Conservation (phyloP, 2,888 invertebrate genomes). For the Timema cristinae region DNA sequence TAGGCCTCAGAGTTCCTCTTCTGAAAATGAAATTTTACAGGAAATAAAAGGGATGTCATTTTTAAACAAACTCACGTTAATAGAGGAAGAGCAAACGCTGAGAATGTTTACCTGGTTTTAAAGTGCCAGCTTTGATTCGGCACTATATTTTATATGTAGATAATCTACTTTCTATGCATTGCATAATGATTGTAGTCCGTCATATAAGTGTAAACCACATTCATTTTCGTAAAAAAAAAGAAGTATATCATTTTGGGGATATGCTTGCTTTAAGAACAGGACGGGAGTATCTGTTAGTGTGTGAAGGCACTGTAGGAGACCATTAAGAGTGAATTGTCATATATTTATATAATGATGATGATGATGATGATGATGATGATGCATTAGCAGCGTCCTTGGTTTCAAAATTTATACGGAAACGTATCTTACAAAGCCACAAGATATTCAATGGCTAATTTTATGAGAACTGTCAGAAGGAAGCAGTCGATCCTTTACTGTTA, state of each 20-base stretch:
- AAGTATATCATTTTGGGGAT: not conserved
- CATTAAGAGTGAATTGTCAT: not conserved
- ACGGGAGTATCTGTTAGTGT: conserved; percentile 6
- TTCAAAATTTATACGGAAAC: not conserved
- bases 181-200: not conserved
- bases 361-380: too few species aligned
- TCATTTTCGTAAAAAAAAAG: not conserved
- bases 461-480: not conserved
- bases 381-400: not conserved
- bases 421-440: not conserved
- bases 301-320: not conserved
- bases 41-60: not conserved
- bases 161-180: not conserved
- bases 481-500: not conserved
- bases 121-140: too few species aligned
- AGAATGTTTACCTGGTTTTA: not conserved
- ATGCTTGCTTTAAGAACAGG: not conserved
- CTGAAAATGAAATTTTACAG: conserved; percentile 6
- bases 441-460: not conserved
- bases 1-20: not conserved
- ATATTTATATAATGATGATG: not conserved
- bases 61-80: not conserved
- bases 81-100: not conserved
- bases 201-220: not conserved
- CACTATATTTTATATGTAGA: too few species aligned